These are phyloP conservation scores for Yponomeuta sedellus DNA, from an alignment of 2,888 invertebrate species.

Conservation along the genomic window DNA sequence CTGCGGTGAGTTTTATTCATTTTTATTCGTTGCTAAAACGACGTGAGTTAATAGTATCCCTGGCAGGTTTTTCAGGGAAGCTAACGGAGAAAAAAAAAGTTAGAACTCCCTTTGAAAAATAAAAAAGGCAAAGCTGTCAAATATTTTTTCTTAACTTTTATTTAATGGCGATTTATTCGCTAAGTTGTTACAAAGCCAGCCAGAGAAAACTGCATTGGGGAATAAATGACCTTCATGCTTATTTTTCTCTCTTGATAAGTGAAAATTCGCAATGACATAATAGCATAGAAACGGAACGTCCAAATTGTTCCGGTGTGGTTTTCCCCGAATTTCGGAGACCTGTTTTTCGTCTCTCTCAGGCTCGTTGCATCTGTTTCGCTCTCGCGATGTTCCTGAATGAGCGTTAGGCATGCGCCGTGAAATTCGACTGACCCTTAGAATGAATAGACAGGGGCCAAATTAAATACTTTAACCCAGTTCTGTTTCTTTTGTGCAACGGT, in stretches of 20 bases:
- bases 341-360: slow-evolving; percentile 32
- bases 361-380: slow-evolving; percentile 37
- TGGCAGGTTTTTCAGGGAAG: neutral
- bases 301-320: slow-evolving; percentile 33
- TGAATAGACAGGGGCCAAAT: slow-evolving; percentile 16
- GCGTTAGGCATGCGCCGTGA: slow-evolving; percentile 56
- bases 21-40: neutral
- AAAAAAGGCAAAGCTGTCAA: neutral
- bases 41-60: neutral
- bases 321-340: slow-evolving; percentile 51
- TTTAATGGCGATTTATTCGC: neutral
- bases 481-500: neutral
- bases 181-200: neutral
- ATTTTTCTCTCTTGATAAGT: neutral
- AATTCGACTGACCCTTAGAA: slow-evolving; percentile 26
- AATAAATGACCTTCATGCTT: neutral
- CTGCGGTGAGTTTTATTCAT: neutral
- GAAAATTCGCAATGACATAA: slow-evolving; percentile 22
- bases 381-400: slow-evolving; percentile 56
- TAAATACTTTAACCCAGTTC: neutral
- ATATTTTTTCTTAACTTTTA: neutral
- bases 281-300: slow-evolving; percentile 18
- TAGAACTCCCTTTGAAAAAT: neutral
- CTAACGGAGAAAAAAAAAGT: neutral
- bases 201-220: neutral